Base-by-base conservation (phyloP, 2,888 invertebrate species). In the Acanthococcus lagerstroemiae region DNA sequence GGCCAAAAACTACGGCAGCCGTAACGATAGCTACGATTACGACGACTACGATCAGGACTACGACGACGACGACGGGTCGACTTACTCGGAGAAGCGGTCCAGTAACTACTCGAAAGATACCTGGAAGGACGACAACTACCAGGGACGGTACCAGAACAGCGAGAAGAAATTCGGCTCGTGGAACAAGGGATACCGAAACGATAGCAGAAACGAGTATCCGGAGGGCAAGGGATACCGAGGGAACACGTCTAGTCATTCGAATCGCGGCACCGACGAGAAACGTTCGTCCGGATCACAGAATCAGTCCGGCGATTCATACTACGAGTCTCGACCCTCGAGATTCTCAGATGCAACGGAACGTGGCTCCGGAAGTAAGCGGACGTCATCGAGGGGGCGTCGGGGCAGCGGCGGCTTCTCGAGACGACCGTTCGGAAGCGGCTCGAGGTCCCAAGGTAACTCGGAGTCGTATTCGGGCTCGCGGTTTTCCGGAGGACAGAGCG, bases 1-100 rank as follows among this genome's bases (percentile, higher is more conserved):
- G 5, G 17, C n/a, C 24, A 30, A 26, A 52, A 50, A 61, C 24
- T 27, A 24, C 7, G 21, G 30, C 24, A 50, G 61, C 3, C 15
- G 50, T n/a, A 45, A 60, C 60, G 30, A 22, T 1, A 50, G 52
- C 27, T 48, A 61, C 30, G 52, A 61, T 6, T 19, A 46, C 19
- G 60, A 60, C 15, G 26, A 60, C 50, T 50, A 61, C 21, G 52
- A 61, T 24, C 26, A 50, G 46, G 26, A 48, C 26, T 61, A 61
- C 61, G 61, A 61, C 12, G 26, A 61, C 52, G 61, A 61, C n/a
- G 22, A 17, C 27, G 26, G 21, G 21, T n/a, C 15, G 6, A 22
- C 21, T 19, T 50, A 54, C 25, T 50, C 50, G 48, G 26, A 50
- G 12, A 50, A 61, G 2, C 52, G 50, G 46, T 54, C 54, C 9